Percentiles rank a stretch among this genome's conserved stretches.
These are phyloP conservation scores for Sarcophaga caerulescens DNA, from an alignment of 2,888 invertebrate genomes.

Conservation along the genomic window DNA sequence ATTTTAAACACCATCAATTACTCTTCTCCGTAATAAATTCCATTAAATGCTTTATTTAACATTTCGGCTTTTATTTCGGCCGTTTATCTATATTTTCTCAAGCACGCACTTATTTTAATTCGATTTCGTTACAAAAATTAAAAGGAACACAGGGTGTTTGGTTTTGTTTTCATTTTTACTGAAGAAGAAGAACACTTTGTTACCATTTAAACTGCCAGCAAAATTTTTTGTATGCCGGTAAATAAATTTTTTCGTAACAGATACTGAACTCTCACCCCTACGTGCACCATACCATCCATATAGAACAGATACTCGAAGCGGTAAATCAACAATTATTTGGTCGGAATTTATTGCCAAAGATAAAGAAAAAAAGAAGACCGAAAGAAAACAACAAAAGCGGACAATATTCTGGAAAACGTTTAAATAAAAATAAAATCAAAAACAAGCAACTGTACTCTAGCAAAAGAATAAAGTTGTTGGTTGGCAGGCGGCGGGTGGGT, in stretches of 20 bases:
- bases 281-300: slow-evolving; percentile 6
- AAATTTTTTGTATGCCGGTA: background rate
- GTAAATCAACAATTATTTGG: slow-evolving; percentile 44
- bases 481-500: background rate
- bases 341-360: slow-evolving; percentile 43
- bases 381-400: slow-evolving; percentile 41
- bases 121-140: background rate
- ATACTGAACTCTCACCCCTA: background rate
- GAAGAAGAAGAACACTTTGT: background rate
- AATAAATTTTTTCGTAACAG: background rate
- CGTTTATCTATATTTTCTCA: background rate
- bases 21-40: too few species aligned
- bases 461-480: background rate
- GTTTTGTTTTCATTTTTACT: background rate
- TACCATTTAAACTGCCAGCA: background rate
- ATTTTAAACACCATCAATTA: too few species aligned
- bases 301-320: background rate
- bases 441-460: background rate
- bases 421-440: background rate
- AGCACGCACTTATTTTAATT: background rate
- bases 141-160: background rate
- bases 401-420: background rate
- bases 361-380: background rate
- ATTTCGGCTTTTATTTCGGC: too few species aligned
- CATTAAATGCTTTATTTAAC: too few species aligned